phyloP scores from a whole-genome alignment of 2,797 vertebrate genomes.

The Coluber constrictor region DNA sequence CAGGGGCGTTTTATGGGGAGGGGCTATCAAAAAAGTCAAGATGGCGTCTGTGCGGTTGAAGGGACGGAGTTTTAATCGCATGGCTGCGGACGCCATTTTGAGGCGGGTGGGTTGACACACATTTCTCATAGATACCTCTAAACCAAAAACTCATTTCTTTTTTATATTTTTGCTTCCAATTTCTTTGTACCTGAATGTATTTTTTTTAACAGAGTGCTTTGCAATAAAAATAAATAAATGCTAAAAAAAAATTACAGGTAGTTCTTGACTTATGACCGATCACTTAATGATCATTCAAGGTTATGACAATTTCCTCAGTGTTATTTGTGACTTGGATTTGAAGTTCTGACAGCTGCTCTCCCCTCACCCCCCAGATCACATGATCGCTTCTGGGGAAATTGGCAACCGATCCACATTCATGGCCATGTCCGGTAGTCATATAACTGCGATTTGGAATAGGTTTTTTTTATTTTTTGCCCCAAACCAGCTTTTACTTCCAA shows the following conservation, averaged over 20 bases:
- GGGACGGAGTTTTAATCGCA: not conserved
- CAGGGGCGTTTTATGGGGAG: not conserved
- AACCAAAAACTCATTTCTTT: not conserved
- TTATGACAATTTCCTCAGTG: not conserved
- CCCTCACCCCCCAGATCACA: fast-evolving
- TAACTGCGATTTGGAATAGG: no score
- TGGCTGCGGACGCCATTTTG: not conserved
- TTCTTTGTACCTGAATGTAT: not conserved
- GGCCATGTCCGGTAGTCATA: no score
- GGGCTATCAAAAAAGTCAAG: not conserved
- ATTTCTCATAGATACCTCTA: not conserved
- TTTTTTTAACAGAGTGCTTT: not conserved
- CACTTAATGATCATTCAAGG: not conserved
- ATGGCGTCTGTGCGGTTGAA: not conserved
- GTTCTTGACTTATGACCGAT: not conserved
- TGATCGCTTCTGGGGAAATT: no score
- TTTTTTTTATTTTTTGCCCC: no score
- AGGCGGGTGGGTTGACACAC: not conserved
- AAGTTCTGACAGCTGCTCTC: no score
- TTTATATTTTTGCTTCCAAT: not conserved
- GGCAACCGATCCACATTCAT: no score
- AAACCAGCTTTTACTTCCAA: no score
- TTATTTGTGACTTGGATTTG: no score
- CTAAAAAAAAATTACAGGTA: not conserved
- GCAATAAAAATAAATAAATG: not conserved